phyloP scores from a whole-genome alignment of 2,888 invertebrate species.

The Folsomia manolachei region DNA sequence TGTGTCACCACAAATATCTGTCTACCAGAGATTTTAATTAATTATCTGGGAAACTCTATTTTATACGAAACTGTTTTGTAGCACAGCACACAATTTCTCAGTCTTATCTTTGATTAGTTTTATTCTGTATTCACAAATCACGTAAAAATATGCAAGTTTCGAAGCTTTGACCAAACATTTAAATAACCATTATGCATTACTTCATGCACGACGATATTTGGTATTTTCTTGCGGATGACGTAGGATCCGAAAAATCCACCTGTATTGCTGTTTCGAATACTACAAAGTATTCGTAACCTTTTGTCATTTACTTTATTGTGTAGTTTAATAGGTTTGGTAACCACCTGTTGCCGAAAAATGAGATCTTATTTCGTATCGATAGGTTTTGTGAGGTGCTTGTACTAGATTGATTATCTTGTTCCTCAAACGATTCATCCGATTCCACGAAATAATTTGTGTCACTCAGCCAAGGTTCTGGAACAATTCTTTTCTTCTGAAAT shows the following conservation, averaged over 20 bases:
- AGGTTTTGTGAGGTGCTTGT: background rate
- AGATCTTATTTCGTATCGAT: background rate
- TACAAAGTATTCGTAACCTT: too few species aligned
- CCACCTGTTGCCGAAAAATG: background rate
- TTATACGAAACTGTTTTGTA: too few species aligned
- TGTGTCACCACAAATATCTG: too few species aligned
- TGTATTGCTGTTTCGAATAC: background rate
- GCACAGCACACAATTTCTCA: too few species aligned
- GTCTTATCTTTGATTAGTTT: too few species aligned
- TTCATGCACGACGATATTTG: background rate
- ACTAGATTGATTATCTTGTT: background rate
- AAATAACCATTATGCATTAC: constrained; percentile 1
- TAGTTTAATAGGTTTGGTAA: background rate
- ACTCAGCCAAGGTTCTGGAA: constrained; percentile 15
- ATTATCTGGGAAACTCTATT: too few species aligned
- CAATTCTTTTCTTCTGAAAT: constrained; percentile 6
- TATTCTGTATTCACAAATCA: too few species aligned
- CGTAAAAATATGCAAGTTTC: background rate
- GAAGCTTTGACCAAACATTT: background rate
- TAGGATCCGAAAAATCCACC: constrained; percentile 4
- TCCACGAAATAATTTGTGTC: background rate
- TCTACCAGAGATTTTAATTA: too few species aligned
- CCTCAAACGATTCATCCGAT: background rate
- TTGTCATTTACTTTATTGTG: too few species aligned
- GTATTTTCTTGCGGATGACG: background rate